These are phyloP conservation scores for Turnix velox DNA, from an alignment of 2,113 vertebrate species.

Conservation along the genomic window DNA sequence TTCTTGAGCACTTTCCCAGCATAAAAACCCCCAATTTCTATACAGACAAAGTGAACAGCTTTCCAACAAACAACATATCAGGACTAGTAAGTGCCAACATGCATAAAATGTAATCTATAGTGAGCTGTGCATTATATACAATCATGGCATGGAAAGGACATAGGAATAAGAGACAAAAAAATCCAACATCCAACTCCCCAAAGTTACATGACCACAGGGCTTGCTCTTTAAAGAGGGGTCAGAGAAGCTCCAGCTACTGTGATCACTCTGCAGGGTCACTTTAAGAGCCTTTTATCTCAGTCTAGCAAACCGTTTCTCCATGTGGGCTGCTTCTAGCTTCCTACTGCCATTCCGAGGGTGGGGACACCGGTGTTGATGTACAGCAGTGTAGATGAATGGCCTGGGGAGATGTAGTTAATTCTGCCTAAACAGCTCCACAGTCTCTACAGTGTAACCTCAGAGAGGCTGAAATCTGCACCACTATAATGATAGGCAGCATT, in stretches of 20 bases:
- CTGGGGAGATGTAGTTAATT: background rate
- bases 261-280: background rate
- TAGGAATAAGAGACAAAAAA: background rate
- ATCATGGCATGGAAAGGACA: background rate
- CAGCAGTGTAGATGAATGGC: background rate
- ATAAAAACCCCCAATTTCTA: background rate
- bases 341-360: background rate
- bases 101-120: background rate
- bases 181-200: accelerated
- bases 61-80: background rate
- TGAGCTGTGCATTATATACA: background rate
- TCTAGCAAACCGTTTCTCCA: background rate
- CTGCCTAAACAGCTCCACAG: background rate
- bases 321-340: background rate
- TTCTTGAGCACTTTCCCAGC: background rate
- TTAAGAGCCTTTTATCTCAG: background rate
- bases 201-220: background rate
- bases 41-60: background rate
- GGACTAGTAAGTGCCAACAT: background rate
- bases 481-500: accelerated
- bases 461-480: background rate
- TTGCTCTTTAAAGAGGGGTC: background rate
- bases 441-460: background rate
- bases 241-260: background rate
- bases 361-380: background rate